A percentile compares a stretch with the other conserved stretches of the same genome.
These are phyloP conservation scores for Danaus chrysippus DNA, from an alignment of 2,888 invertebrate genomes.

Conservation along the genomic window DNA sequence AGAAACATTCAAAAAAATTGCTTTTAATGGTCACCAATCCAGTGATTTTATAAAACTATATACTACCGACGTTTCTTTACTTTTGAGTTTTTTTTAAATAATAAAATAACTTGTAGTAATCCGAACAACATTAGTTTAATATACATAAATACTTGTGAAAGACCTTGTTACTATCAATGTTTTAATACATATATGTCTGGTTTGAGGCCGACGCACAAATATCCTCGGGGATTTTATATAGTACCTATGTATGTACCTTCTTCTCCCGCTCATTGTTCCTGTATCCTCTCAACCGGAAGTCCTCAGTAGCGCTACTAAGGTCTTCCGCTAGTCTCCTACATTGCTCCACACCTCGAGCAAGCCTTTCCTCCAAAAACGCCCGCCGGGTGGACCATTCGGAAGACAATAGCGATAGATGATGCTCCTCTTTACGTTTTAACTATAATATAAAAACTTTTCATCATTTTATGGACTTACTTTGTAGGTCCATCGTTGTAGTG, in stretches of 20 bases:
- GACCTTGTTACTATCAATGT: no score
- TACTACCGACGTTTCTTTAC: no score
- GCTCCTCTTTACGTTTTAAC: conserved; percentile 79
- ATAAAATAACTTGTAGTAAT: no score
- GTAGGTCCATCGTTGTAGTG: background rate
- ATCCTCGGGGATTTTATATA: background rate
- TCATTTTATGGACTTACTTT: background rate
- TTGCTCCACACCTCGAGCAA: conserved; percentile 79
- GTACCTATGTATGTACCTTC: conserved; percentile 51
- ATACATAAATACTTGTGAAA: no score
- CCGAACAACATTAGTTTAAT: no score
- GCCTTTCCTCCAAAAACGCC: conserved; percentile 75
- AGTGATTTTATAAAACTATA: no score
- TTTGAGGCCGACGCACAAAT: no score
- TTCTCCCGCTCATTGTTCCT: conserved; percentile 76
- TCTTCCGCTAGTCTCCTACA: conserved; percentile 80
- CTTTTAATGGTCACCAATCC: no score
- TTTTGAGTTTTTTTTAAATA: no score
- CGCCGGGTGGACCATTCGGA: conserved; percentile 80
- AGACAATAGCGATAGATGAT: conserved; percentile 72
- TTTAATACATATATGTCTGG: no score
- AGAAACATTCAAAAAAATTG: no score
- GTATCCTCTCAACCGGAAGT: conserved; percentile 70
- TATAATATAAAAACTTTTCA: conserved; percentile 39
- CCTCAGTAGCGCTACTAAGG: conserved; percentile 80